Evolutionary conservation across 2,888 invertebrate species (phyloP).

Genomic region (Glaucopsyche alexis): DNA sequence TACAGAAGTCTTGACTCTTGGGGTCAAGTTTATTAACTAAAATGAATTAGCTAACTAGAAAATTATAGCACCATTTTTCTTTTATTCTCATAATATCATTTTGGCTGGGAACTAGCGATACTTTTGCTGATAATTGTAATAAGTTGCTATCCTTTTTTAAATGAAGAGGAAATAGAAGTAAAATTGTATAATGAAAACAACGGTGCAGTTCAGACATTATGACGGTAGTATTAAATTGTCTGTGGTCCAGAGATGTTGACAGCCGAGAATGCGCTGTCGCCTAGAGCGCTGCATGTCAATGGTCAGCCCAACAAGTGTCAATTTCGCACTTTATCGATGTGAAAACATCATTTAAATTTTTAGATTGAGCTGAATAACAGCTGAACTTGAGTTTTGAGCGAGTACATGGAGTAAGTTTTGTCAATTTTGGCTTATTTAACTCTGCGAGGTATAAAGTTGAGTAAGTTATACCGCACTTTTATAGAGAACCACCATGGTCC

Average conservation of each 20-base stretch:
- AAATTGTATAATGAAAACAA: constrained; percentile 5
- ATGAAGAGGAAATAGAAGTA: neutral
- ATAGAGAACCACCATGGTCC: too few relatives aligned
- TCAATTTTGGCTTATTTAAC: too few relatives aligned
- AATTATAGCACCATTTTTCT: too few relatives aligned
- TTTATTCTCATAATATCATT: too few relatives aligned
- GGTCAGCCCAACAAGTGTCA: constrained; percentile 14
- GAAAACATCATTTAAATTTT: neutral
- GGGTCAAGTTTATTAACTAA: too few relatives aligned
- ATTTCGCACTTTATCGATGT: constrained; percentile 14
- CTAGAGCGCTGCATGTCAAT: neutral
- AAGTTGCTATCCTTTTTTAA: neutral
- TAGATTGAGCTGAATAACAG: neutral
- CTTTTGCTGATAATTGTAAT: neutral
- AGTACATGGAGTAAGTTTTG: neutral
- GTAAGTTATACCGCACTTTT: too few relatives aligned
- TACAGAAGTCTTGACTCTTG: too few relatives aligned
- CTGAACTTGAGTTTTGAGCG: neutral
- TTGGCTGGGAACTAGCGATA: too few relatives aligned
- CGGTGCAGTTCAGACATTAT: constrained; percentile 1
- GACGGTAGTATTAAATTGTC: constrained; percentile 19
- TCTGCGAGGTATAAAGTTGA: too few relatives aligned
- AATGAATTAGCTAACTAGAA: too few relatives aligned
- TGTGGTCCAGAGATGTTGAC: constrained; percentile 12
- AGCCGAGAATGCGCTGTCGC: constrained; percentile 20